Conservation (phyloP, 1,140 invertebrate species). For the Anagrus nilaparvatae region DNA sequence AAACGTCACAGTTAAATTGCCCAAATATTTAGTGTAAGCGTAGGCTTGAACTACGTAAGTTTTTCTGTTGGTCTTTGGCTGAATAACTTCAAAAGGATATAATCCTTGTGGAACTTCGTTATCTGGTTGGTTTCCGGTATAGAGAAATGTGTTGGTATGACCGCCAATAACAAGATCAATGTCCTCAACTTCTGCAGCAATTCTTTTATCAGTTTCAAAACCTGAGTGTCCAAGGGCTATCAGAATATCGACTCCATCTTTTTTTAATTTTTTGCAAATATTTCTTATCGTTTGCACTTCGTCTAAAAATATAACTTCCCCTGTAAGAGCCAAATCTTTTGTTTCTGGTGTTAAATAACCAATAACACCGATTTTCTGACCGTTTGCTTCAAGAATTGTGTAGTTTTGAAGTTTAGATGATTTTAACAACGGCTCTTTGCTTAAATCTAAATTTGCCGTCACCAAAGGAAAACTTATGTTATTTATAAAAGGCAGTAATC, state of each 20-base stretch:
- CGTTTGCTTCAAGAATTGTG: constrained; percentile 51
- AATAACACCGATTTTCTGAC: constrained; percentile 67
- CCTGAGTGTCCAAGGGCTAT: constrained; percentile 88
- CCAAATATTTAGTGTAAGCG: constrained; percentile 86
- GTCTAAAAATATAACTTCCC: constrained; percentile 60
- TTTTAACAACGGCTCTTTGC: constrained; percentile 51
- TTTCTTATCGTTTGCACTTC: constrained; percentile 59
- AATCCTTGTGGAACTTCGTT: constrained; percentile 55
- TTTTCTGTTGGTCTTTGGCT: constrained; percentile 55
- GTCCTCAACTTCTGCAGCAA: constrained; percentile 65
- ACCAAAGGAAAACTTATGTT: constrained; percentile 60
- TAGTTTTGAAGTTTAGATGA: constrained; percentile 48
- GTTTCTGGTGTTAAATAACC: constrained; percentile 85
- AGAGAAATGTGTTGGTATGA: constrained; percentile 81
- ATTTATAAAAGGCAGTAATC: constrained; percentile 65
- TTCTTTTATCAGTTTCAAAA: constrained; percentile 61
- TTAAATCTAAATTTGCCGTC: constrained; percentile 65
- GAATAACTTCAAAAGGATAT: constrained; percentile 68
- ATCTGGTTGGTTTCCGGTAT: constrained; percentile 53
- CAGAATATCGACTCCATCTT: constrained; percentile 67
- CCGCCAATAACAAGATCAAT: constrained; percentile 84
- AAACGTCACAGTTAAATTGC: constrained; percentile 63
- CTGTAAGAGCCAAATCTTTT: constrained; percentile 47
- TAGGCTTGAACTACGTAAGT: constrained; percentile 86
- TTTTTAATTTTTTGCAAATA: constrained; percentile 56